phyloP scores from a whole-genome alignment of 2,888 invertebrate genomes.

The Lasius fuliginosus region DNA sequence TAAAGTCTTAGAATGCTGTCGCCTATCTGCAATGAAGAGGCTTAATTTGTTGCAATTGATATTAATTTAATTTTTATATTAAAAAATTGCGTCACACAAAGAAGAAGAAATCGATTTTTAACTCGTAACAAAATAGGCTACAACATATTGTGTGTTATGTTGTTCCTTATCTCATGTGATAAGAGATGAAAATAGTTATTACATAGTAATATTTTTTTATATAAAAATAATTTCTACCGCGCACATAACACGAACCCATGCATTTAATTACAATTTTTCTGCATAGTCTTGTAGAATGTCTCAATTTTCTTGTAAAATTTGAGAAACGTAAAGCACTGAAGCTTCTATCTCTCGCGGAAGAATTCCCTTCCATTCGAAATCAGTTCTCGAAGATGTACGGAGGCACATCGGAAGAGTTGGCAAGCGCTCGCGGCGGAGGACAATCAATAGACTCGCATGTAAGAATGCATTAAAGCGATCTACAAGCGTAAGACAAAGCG shows the following conservation, averaged over 20 bases:
- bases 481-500: constrained; percentile 75
- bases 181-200: not conserved
- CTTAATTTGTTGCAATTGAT: not conserved
- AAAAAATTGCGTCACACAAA: not conserved
- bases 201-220: not conserved
- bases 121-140: not conserved
- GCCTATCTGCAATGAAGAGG: not conserved
- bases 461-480: constrained; percentile 72
- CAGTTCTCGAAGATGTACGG: constrained; percentile 10
- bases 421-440: constrained; percentile 49
- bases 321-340: not conserved
- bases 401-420: constrained; percentile 55
- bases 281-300: not conserved
- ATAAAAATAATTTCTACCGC: not conserved
- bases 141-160: not conserved
- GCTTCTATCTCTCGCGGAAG: constrained; percentile 7
- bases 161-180: not conserved
- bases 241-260: not conserved
- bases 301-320: not conserved
- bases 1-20: not conserved
- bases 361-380: constrained; percentile 18
- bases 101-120: not conserved
- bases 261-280: not conserved
- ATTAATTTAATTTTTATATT: not conserved
- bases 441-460: constrained; percentile 71